Evolutionary conservation across 2,797 vertebrate genomes (phyloP), one percentile per base, ranked within the genome.

Genomic region (Lepilemur septentrionalis): DNA sequence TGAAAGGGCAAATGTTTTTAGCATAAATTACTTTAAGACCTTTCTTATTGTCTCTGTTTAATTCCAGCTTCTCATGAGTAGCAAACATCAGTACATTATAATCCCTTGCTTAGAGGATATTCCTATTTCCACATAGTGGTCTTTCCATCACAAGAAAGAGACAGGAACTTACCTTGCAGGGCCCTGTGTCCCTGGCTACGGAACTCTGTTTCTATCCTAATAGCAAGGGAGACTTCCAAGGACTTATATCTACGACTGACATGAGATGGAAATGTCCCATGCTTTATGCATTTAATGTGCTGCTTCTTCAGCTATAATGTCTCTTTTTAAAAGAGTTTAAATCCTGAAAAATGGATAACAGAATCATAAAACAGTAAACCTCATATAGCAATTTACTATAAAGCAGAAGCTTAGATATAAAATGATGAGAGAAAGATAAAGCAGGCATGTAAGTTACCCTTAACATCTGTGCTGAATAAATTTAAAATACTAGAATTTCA

Each of bases 401-500:
- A 84, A 94, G 65, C 48, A 89, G 69, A 94, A 91, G 72, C 69
- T 82, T 72, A 61, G 70, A 32, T 83, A 52, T 55, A 93, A 95
- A 95, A 88, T 92, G 79, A 84, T 72, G 69, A 90, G 35, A 70
- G 46, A 93, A 48, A 70, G 80, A 90, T 59, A 79, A 92, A 96
- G 48, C 28, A 90, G 55, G 35, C 78, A 83, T 23, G 23, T 67
- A 85, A 94, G 69, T 94, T 93, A 89, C 41, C 65, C 67, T 70
- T 91, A 72, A 95, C 85, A 86, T 83, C 69, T 73, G 72, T 65
- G 65, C 76, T 0, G 5, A 91, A 85, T 79, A 72, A 28, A 86
- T 84, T 90, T 92, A 97, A 97, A 98, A 95, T 76, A 96, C 95
- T 87, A 76, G 95, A 96, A 96, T 97, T 97, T 96, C 93, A 95